Conservation (phyloP, 1,140 invertebrate species). For the Platyscapa corneri region DNA sequence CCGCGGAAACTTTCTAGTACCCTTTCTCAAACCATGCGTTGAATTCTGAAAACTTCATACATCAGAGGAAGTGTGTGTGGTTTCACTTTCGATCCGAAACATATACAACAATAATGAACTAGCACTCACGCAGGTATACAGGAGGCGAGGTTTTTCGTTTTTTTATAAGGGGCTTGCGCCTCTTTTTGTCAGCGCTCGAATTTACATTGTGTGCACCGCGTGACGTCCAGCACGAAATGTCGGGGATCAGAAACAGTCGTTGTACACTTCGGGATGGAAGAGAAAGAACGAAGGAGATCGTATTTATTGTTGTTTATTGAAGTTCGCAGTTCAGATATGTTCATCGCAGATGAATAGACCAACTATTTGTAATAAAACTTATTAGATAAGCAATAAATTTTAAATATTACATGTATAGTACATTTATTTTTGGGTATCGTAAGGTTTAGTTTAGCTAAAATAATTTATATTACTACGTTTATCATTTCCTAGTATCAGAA, state of each 20-base stretch:
- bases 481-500: not conserved
- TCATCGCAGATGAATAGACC: not conserved
- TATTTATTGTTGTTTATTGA: not conserved
- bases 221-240: slow-evolving; percentile 30
- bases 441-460: not conserved
- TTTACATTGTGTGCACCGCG: slow-evolving; percentile 46
- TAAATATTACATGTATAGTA: no score
- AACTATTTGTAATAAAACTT: not conserved
- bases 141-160: not conserved
- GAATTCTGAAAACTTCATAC: slow-evolving; percentile 26
- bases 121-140: not conserved
- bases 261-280: not conserved
- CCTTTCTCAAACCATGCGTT: slow-evolving; percentile 1
- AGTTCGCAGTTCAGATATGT: not conserved
- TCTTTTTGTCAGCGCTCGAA: slow-evolving; percentile 13
- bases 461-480: not conserved
- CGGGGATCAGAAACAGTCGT: slow-evolving; percentile 16
- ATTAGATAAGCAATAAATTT: not conserved
- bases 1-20: slow-evolving; percentile 4
- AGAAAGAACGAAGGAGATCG: not conserved
- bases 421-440: not conserved
- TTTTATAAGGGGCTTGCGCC: not conserved
- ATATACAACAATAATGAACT: slow-evolving; percentile 2
- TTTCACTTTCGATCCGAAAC: slow-evolving; percentile 39
- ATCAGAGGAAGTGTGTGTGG: slow-evolving; percentile 4